Evolutionary conservation across 2,113 vertebrate species (phyloP), one percentile per base, ranked within the genome.

Genomic region (Misgurnus anguillicaudatus): DNA sequence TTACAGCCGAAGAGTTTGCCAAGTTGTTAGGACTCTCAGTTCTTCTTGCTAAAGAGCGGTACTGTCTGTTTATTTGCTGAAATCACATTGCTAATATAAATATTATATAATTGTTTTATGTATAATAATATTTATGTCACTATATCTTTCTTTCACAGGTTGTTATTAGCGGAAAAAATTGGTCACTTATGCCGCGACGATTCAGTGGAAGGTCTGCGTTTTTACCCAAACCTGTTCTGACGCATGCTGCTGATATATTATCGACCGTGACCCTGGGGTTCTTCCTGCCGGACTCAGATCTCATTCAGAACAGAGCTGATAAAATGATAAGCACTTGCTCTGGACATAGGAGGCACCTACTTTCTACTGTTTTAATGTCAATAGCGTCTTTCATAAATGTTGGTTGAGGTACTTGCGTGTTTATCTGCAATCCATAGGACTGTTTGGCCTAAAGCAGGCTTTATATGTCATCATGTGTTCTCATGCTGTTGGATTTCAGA

Each of bases 11-110:
- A 45, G 98, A 98, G 89, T 98, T 98, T 92, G 96, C 96, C 48
- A 99, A 98, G 86, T 92, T 98, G 14, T 87, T 98, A 81, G 96
- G 98, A 70, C 95, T 99, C 87, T 99, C 98, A 80, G 97, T 99
- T 87, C 96, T 99, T 64, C 92, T 99, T 77, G 95, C 97, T 70
- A 99, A 98, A 92, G 98, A 99, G 85, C 94, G 98, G 98, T 97
- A 86, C 17, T 21, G 62, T 57, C 60, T 11, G 10, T 17, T 6
- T 55, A 45, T 19, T 19, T 19, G 47, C 6, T 64, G 60, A 64
- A 21, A 62, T 62, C 21, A 1, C 24, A 61, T 45, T 47, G 13
- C 21, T 48, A 62, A 51, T 76, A 9, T 1, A 31, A 3, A 3
- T 65, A 3, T 53, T 64, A 4, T 36, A 63, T 76, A 51, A 75